Evolutionary conservation across 2,113 vertebrate genomes (phyloP).

Genomic region (Cephalopholis sonnerati): DNA sequence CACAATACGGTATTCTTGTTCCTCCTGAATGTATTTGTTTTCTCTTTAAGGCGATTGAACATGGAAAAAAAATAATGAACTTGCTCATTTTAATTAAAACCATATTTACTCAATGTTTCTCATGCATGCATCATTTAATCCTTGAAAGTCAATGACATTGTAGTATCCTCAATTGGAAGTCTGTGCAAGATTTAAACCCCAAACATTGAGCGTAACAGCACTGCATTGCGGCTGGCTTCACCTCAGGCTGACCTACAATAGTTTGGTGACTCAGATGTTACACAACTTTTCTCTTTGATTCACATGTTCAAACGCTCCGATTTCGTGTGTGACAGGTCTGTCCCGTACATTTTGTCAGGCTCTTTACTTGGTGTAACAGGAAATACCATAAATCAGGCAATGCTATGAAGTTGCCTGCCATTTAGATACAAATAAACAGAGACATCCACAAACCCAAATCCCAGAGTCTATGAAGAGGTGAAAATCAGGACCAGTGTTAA

Average conservation of each 20-base stretch:
- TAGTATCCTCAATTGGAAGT: conserved; percentile 34
- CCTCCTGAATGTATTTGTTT: conserved; percentile 47
- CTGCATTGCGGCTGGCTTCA: conserved; percentile 13
- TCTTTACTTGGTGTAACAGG: background rate
- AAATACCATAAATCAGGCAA: background rate
- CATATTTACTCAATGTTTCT: conserved; percentile 55
- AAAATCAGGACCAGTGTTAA: conserved; percentile 3
- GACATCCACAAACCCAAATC: background rate
- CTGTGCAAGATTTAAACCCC: conserved; percentile 33
- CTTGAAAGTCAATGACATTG: conserved; percentile 46
- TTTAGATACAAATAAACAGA: background rate
- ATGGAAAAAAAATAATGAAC: conserved; percentile 35
- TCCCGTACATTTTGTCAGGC: background rate
- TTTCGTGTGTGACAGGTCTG: background rate
- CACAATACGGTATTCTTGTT: conserved; percentile 7
- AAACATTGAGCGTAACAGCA: conserved; percentile 26
- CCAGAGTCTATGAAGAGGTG: background rate
- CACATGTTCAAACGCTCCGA: background rate
- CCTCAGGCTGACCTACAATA: conserved; percentile 36
- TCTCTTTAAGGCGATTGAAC: conserved; percentile 35
- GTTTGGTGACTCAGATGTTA: conserved; percentile 44
- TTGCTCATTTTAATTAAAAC: conserved; percentile 60
- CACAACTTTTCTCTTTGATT: conserved; percentile 28
- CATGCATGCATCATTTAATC: conserved; percentile 53
- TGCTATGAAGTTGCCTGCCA: background rate